These are phyloP conservation scores for Metallyticus violacea DNA, from an alignment of 2,888 invertebrate genomes.

Conservation along the genomic window DNA sequence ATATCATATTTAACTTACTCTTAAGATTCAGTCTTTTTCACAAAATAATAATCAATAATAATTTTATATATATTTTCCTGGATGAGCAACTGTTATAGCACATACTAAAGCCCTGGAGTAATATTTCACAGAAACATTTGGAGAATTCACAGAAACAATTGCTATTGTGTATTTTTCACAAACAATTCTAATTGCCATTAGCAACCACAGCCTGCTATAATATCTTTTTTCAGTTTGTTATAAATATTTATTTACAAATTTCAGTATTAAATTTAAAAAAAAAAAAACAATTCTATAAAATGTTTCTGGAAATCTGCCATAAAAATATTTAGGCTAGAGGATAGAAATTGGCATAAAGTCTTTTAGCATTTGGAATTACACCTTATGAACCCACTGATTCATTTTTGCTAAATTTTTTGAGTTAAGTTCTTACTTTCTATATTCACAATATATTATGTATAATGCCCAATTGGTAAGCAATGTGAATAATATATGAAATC, in stretches of 20 bases:
- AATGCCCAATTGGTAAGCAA: background rate
- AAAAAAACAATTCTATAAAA: no score
- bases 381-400: background rate
- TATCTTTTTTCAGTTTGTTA: background rate
- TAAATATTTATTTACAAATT: background rate
- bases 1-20: no score
- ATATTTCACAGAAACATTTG: background rate
- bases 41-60: no score
- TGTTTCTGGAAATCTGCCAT: no score
- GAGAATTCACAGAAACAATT: background rate
- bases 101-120: background rate
- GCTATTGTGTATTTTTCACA: no score
- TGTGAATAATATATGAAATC: background rate
- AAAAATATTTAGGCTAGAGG: no score
- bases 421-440: no score
- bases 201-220: background rate
- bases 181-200: background rate
- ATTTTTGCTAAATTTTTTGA: background rate
- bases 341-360: background rate
- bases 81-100: background rate
- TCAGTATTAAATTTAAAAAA: background rate
- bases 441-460: no score
- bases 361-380: background rate
- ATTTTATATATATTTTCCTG: background rate
- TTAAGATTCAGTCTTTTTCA: no score